Base-by-base conservation (phyloP, 1,140 invertebrate species). In the Armadillidium nasatum region DNA sequence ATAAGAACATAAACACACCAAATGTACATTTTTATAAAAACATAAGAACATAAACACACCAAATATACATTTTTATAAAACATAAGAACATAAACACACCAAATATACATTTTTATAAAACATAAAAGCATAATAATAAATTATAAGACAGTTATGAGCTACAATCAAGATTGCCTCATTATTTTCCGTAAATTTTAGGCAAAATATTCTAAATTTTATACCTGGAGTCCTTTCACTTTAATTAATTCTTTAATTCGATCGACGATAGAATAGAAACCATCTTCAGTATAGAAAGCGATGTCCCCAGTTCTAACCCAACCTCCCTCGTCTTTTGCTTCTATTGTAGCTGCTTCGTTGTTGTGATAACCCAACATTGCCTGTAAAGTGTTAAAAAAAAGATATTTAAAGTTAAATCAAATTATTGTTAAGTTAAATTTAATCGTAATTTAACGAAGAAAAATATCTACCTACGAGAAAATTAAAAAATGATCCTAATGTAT, bases 251-350 rank as follows among this genome's bases (percentile, higher is more conserved):
- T 87, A 0, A 87, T 76, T 44, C 87, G 81, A 78, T 88, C 87
- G 11, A 85, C 83, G 60, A 87, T 83, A 33, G 80, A 84, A 23
- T 83, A 77, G 43, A 73, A 67, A 4, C 82, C 83, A 0, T 83
- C 73, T 45, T 87, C 83, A 50, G 85, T 83, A 69, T 84, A 81
- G 72, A 83, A 15, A 7, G 76, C 80, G 44, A 81, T 67, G 70
- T 81, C 80, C 0, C 86, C 86, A 73, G 87, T 87, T 73, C 85
- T 82, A 0, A 88, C 75, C 86, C 87, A 88, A 11, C 86, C 86
- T 70, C 88, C 84, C n/a, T 80, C 79, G 44, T 76, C 74, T 74
- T 83, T 83, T 10, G 82, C 86, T 66, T 84, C 84, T 21, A 75
- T 76, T 0, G 85, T 87, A 4, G 84, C 85, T 60, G 85, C 76